Evolutionary conservation across 2,888 invertebrate species (phyloP).

Genomic region (Harpagoxenus sublaevis): DNA sequence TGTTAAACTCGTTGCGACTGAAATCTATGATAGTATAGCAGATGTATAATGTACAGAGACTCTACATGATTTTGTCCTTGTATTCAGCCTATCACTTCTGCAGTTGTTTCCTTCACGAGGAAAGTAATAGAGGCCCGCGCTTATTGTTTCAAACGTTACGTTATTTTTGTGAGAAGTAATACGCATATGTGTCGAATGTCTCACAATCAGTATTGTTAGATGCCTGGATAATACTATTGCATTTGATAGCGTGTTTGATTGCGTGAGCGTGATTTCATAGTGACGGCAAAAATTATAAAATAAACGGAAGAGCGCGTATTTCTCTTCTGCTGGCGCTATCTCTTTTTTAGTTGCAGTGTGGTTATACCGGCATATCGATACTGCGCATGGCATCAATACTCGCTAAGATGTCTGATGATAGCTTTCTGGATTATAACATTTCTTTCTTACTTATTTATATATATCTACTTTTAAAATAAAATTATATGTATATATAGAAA

Average conservation of each 20-base stretch:
- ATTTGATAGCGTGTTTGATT: constrained; percentile 65
- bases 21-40: neutral
- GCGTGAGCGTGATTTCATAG: constrained; percentile 67
- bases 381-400: constrained; percentile 14
- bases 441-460: neutral
- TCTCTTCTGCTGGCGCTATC: too few relatives aligned
- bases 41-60: neutral
- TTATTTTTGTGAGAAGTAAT: constrained; percentile 40
- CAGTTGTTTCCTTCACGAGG: neutral
- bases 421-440: neutral
- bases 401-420: neutral
- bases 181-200: constrained; percentile 59
- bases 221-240: constrained; percentile 38
- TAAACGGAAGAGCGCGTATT: constrained; percentile 56
- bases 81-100: neutral
- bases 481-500: neutral
- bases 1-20: neutral
- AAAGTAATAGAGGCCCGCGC: constrained; percentile 6
- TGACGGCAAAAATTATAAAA: constrained; percentile 67
- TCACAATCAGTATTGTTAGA: constrained; percentile 68
- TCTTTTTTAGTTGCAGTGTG: too few relatives aligned
- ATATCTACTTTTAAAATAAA: too few relatives aligned
- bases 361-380: neutral
- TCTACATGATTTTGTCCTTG: neutral
- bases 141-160: constrained; percentile 18